Conservation (phyloP, 1,140 invertebrate genomes). For the Lepidurus couesii region DNA sequence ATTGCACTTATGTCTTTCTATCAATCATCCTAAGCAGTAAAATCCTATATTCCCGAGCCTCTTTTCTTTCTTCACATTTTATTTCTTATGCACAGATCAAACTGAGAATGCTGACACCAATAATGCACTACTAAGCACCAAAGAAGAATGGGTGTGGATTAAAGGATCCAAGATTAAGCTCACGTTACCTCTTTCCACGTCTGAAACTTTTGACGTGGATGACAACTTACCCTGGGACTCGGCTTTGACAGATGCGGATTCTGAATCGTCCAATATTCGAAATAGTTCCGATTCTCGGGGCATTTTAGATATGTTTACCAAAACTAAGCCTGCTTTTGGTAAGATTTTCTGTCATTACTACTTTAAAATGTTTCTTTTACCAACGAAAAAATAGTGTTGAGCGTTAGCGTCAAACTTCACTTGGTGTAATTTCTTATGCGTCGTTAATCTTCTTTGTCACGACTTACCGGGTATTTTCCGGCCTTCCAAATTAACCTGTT, state of each 20-base stretch:
- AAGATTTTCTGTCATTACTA: neutral
- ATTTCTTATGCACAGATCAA: neutral
- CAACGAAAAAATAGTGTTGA: no score
- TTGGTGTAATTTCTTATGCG: no score
- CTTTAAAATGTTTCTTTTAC: neutral
- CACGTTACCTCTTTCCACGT: neutral
- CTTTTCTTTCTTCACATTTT: neutral
- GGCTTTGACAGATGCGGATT: neutral
- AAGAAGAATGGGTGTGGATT: neutral
- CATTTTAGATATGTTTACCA: slow-evolving; percentile 2
- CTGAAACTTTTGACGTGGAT: neutral
- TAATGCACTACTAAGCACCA: neutral
- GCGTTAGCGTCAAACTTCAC: no score
- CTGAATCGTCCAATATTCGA: neutral
- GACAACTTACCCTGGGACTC: neutral
- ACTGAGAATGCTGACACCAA: neutral
- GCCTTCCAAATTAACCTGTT: neutral
- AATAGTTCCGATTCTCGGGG: neutral
- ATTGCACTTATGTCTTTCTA: no score
- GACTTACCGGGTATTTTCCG: no score
- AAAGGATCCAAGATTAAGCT: neutral
- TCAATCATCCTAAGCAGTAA: no score
- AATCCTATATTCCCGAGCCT: neutral
- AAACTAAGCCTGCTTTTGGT: neutral
- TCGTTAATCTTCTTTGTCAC: no score